Conservation (phyloP, 1,140 invertebrate species). For the Dryas iulia region DNA sequence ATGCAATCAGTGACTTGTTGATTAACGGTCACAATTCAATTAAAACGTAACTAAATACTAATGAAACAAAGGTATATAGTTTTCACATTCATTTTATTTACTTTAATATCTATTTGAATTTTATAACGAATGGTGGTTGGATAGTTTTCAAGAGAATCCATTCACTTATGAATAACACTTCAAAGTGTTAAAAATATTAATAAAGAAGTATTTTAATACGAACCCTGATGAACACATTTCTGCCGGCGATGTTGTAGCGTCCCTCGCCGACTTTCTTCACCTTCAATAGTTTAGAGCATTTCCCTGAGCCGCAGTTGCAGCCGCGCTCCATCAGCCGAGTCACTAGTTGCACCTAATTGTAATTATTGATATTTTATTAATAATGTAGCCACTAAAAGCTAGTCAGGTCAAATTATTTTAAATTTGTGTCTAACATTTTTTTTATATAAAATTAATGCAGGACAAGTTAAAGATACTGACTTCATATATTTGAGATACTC, state of each 20-base stretch:
- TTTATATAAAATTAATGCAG: too few relatives aligned
- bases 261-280: slow-evolving; percentile 90
- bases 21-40: too few relatives aligned
- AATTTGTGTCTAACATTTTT: too few relatives aligned
- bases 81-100: not conserved
- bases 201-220: slow-evolving; percentile 42
- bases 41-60: not conserved
- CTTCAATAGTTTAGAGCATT: slow-evolving; percentile 85
- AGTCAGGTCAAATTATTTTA: not conserved
- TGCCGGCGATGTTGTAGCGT: slow-evolving; percentile 89
- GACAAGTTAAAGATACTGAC: too few relatives aligned
- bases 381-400: too few relatives aligned
- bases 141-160: too few relatives aligned
- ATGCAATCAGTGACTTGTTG: too few relatives aligned
- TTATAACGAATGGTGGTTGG: too few relatives aligned
- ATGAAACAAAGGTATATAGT: not conserved
- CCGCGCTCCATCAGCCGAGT: slow-evolving; percentile 85
- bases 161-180: too few relatives aligned
- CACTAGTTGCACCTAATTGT: slow-evolving; percentile 83
- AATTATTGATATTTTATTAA: not conserved
- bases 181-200: too few relatives aligned
- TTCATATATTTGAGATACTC: too few relatives aligned
- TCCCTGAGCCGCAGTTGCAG: slow-evolving; percentile 85
- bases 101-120: not conserved
- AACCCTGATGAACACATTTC: slow-evolving; percentile 89